phyloP scores from a whole-genome alignment of 2,113 vertebrate species.

The Ceyx cyanopectus region DNA sequence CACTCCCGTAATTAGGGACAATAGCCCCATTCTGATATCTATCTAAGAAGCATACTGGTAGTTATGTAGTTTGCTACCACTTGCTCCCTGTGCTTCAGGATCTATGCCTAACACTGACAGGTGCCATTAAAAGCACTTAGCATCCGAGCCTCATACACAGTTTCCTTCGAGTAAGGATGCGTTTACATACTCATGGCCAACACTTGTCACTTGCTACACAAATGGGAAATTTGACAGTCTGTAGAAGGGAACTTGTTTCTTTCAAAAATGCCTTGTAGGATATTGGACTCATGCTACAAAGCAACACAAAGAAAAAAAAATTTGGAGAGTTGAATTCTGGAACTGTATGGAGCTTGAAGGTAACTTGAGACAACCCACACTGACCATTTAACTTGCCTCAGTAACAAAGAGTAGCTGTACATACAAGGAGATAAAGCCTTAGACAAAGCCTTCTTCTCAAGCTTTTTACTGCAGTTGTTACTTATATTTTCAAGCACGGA shows the following conservation, averaged over 20 bases:
- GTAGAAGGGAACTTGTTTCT: background rate
- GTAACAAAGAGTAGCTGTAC: background rate
- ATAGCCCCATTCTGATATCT: background rate
- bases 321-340: background rate
- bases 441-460: background rate
- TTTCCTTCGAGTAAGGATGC: background rate
- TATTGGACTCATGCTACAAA: background rate
- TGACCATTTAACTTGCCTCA: background rate
- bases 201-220: background rate
- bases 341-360: background rate
- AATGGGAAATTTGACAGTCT: accelerated
- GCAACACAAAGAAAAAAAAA: background rate
- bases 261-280: background rate
- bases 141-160: background rate
- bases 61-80: background rate
- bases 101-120: background rate
- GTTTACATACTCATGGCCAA: background rate
- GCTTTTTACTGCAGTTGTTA: background rate
- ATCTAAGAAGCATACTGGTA: background rate
- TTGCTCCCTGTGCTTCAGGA: background rate
- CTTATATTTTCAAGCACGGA: background rate
- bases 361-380: background rate
- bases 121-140: background rate
- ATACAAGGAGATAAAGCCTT: background rate
- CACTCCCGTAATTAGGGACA: background rate